phyloP scores from a whole-genome alignment of 2,797 vertebrate species.

The Aplochiton taeniatus region DNA sequence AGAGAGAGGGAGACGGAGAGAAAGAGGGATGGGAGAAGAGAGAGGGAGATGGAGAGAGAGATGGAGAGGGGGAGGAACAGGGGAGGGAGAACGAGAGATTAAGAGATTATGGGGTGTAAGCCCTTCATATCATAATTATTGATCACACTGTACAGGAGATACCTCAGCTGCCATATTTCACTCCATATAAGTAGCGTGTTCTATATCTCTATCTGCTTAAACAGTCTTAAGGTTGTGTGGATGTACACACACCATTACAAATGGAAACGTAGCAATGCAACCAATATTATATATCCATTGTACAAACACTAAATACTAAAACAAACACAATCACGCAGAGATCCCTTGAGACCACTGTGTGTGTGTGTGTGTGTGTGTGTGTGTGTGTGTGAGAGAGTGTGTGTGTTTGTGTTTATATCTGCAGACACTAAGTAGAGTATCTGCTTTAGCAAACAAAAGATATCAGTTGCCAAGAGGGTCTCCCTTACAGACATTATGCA shows the following conservation, averaged over 20 bases:
- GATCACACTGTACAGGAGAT: too few relatives aligned
- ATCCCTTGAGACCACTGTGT: conserved; percentile 36
- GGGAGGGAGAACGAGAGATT: conserved; percentile 1
- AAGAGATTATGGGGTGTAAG: not conserved
- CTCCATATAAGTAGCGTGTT: too few relatives aligned
- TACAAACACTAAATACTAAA: conserved; percentile 22
- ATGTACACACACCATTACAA: too few relatives aligned
- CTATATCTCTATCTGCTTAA: too few relatives aligned
- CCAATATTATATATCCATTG: not conserved
- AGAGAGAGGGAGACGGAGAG: not conserved
- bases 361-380: conserved; percentile 41
- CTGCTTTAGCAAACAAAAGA: conserved; percentile 64
- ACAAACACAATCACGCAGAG: conserved; percentile 25
- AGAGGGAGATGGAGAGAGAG: not conserved
- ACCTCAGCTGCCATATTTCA: too few relatives aligned
- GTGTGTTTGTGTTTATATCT: conserved; percentile 45
- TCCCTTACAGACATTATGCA: not conserved
- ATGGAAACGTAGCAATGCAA: not conserved
- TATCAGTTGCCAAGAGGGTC: conserved; percentile 44
- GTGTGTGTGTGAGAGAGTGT: conserved; percentile 46
- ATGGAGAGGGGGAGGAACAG: not conserved
- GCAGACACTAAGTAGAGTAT: conserved; percentile 45
- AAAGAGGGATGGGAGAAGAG: not conserved
- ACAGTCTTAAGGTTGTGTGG: too few relatives aligned
- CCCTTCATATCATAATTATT: too few relatives aligned